These are phyloP conservation scores for Ochropleura leucogaster DNA, from an alignment of 2,888 invertebrate genomes.

Conservation along the genomic window DNA sequence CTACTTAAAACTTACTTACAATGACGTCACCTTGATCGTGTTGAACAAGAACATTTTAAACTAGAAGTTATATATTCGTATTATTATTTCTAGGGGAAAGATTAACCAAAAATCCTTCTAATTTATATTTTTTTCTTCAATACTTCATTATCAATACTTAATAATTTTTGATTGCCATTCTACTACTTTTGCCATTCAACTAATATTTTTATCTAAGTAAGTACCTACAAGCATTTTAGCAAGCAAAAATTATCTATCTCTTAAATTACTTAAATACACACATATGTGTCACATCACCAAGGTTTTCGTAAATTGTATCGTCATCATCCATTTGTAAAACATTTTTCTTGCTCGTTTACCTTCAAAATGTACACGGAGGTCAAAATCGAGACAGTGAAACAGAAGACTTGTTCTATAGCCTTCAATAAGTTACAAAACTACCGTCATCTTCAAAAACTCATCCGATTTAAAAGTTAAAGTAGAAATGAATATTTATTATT, in stretches of 20 bases:
- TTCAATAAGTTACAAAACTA: constrained; percentile 2
- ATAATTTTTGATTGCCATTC: too few relatives aligned
- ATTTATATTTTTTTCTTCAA: neutral
- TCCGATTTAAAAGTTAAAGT: neutral
- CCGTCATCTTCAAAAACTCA: neutral
- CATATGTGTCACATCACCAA: neutral
- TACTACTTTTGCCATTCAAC: too few relatives aligned
- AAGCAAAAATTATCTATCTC: neutral
- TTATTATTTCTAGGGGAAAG: neutral
- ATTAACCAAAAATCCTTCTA: neutral
- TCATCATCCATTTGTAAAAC: neutral
- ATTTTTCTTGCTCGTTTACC: neutral
- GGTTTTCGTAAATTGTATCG: neutral
- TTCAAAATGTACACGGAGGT: neutral
- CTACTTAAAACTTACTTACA: too few relatives aligned
- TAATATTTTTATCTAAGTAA: too few relatives aligned
- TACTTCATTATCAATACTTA: too few relatives aligned
- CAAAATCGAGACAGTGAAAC: neutral
- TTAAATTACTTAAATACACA: too few relatives aligned
- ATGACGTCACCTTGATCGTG: neutral
- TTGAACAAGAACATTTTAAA: neutral
- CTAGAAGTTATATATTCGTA: neutral
- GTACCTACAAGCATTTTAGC: too few relatives aligned
- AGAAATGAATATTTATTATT: neutral
- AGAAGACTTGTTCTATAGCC: neutral